Evolutionary conservation across 2,797 vertebrate genomes (phyloP).

Genomic region (Syndactyla subalaris): DNA sequence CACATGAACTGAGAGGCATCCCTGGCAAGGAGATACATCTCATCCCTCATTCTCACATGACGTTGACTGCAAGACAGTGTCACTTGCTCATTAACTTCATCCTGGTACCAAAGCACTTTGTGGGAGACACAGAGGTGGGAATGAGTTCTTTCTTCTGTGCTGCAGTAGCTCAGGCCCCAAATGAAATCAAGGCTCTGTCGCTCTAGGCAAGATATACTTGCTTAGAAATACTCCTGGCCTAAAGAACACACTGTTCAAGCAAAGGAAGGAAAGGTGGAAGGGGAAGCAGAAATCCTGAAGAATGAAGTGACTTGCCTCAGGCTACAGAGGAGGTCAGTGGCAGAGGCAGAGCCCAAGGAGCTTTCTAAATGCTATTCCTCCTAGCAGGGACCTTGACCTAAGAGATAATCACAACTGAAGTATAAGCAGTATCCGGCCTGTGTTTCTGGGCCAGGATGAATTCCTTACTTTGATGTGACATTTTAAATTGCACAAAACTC

Average conservation of each 20-base stretch:
- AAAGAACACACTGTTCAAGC: not conserved
- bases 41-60: not conserved
- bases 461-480: constrained; percentile 30
- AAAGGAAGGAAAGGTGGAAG: not conserved
- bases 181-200: not conserved
- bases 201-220: not conserved
- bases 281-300: constrained; percentile 9
- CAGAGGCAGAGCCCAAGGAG: constrained; percentile 36
- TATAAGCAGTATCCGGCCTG: not conserved
- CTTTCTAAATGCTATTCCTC: not conserved
- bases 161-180: not conserved
- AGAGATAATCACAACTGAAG: not conserved
- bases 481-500: constrained; percentile 4
- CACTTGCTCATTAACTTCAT: constrained; percentile 7
- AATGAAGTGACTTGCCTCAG: constrained; percentile 15
- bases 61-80: not conserved
- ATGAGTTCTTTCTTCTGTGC: not conserved
- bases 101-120: not conserved
- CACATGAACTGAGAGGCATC: not conserved
- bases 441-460: not conserved
- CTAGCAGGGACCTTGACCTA: not conserved
- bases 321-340: constrained; percentile 33
- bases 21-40: not conserved
- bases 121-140: not conserved
- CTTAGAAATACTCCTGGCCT: constrained; percentile 30